phyloP scores from a whole-genome alignment of 1,140 invertebrate species.

The Anastatus disparis region DNA sequence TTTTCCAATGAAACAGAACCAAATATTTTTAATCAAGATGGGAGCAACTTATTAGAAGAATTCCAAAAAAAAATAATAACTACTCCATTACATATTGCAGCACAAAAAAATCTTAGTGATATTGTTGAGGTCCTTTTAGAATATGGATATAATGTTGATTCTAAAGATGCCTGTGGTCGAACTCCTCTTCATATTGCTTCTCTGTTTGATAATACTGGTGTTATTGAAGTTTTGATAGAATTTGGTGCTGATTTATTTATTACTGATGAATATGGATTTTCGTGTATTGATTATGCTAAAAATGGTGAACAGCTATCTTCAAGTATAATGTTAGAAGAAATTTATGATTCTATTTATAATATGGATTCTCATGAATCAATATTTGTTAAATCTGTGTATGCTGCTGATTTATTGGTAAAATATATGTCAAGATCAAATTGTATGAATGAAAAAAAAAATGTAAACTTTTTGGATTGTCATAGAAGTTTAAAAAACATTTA shows the following conservation, averaged over 20 bases:
- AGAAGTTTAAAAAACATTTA: neutral
- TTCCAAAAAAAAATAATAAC: constrained; percentile 1
- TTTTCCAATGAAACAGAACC: neutral
- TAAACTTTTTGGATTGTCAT: neutral
- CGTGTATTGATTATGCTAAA: constrained; percentile 5
- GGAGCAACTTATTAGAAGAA: neutral
- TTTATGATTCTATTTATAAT: neutral
- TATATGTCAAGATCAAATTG: neutral
- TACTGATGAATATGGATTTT: neutral
- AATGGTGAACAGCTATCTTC: neutral
- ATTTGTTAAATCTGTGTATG: neutral
- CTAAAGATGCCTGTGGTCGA: constrained; percentile 5
- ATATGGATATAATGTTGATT: neutral
- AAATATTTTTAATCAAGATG: neutral
- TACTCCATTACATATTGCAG: constrained; percentile 13
- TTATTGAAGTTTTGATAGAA: neutral
- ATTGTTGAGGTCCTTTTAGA: constrained; percentile 8
- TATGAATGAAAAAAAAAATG: neutral
- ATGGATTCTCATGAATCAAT: neutral
- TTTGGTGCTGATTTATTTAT: neutral
- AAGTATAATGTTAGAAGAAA: neutral
- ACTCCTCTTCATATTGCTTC: constrained; percentile 17
- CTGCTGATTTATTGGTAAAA: neutral
- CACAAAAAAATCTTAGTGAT: constrained; percentile 2
- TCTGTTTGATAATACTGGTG: neutral